Conservation (phyloP, 2,797 vertebrate species). For the Sphenodon punctatus region DNA sequence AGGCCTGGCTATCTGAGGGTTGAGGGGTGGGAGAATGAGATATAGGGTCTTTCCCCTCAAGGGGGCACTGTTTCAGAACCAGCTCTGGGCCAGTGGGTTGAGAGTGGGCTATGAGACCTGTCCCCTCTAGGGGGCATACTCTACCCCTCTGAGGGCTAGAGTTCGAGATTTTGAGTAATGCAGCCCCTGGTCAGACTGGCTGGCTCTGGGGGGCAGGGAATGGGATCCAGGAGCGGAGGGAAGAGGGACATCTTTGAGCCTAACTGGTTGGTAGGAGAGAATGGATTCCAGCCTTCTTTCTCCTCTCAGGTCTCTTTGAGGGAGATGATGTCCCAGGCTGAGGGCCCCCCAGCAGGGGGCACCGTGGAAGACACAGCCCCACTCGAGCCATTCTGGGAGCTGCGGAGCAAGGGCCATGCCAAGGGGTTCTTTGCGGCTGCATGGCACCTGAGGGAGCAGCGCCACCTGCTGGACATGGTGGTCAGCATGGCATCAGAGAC, state of each 20-base stretch:
- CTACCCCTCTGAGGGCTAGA: no score
- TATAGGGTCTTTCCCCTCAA: not conserved
- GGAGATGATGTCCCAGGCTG: not conserved
- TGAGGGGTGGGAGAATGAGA: no score
- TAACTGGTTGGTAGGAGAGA: no score
- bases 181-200: not conserved
- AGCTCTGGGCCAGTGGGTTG: not conserved
- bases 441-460: slow-evolving; percentile 45
- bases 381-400: not conserved
- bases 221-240: not conserved
- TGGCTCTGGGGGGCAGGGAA: not conserved
- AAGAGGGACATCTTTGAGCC: no score
- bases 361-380: not conserved
- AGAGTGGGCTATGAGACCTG: not conserved
- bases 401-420: slow-evolving; percentile 53
- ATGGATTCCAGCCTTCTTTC: not conserved
- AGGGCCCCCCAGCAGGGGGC: not conserved
- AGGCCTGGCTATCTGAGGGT: not conserved
- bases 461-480: slow-evolving; percentile 63
- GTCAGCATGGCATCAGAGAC: slow-evolving; percentile 37
- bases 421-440: slow-evolving; percentile 60
- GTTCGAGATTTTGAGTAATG: no score
- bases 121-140: no score
- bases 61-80: not conserved
- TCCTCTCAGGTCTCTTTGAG: not conserved